These are phyloP conservation scores for Blastobasis lacticolella DNA, from an alignment of 2,888 invertebrate genomes.

Conservation along the genomic window DNA sequence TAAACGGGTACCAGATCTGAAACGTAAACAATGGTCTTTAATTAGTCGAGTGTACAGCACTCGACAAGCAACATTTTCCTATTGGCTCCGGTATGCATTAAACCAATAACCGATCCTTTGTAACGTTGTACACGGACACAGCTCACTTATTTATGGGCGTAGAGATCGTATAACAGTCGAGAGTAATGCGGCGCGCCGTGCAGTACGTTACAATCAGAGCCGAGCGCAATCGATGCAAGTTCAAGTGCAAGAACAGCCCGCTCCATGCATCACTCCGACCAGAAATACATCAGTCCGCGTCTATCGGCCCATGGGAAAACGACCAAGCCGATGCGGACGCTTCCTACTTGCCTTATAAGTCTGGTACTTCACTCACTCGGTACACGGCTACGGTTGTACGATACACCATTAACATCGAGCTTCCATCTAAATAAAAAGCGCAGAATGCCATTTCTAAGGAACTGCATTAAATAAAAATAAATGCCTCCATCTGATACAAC, in stretches of 20 bases:
- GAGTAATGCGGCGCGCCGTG: slow-evolving; percentile 20
- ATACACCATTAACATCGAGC: no score
- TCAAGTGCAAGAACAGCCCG: slow-evolving; percentile 54
- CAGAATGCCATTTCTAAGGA: no score
- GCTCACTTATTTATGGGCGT: slow-evolving; percentile 1
- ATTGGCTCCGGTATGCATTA: slow-evolving; percentile 8
- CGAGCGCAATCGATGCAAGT: slow-evolving; percentile 38
- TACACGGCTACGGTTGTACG: neutral
- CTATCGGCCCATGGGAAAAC: slow-evolving; percentile 58
- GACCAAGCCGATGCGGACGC: slow-evolving; percentile 32
- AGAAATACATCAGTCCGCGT: slow-evolving; percentile 54
- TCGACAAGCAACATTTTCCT: slow-evolving; percentile 8
- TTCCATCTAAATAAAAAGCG: no score
- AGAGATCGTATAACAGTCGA: slow-evolving; percentile 12
- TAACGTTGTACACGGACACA: neutral
- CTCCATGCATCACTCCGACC: slow-evolving; percentile 41
- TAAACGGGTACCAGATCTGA: slow-evolving; percentile 31
- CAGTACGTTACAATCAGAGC: slow-evolving; percentile 31
- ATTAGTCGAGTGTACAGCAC: no score
- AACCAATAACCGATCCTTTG: slow-evolving; percentile 24
- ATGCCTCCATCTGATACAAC: no score
- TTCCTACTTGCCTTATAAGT: slow-evolving; percentile 64
- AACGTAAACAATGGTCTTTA: slow-evolving; percentile 50
- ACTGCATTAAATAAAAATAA: no score
- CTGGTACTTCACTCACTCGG: slow-evolving; percentile 16